Evolutionary conservation across 1,140 invertebrate species (phyloP).

Genomic region (Monochamus saltuarius): DNA sequence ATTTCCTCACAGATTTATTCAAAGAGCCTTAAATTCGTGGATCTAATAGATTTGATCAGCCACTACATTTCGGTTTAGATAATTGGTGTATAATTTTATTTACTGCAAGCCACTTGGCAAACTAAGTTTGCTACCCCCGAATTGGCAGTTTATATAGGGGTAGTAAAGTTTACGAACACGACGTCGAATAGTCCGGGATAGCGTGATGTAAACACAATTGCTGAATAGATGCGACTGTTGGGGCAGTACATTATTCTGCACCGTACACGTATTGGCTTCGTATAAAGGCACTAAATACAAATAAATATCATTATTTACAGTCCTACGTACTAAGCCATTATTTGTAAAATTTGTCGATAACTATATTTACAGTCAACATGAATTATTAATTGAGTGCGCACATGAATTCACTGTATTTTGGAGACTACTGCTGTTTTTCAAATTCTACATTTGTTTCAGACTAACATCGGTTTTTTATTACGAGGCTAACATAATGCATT

Average conservation of each 20-base stretch:
- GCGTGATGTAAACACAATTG: constrained; percentile 42
- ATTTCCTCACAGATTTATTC: no score
- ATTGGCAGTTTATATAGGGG: constrained; percentile 27
- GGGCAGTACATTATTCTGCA: constrained; percentile 37
- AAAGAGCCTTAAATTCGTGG: no score
- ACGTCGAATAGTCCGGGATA: constrained; percentile 29
- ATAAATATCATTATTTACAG: constrained; percentile 15
- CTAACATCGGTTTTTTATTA: no score
- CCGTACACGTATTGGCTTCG: constrained; percentile 37
- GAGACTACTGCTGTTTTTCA: no score
- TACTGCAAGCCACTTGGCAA: constrained; percentile 28
- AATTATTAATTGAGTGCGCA: background rate
- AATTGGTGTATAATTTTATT: constrained; percentile 37
- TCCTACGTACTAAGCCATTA: constrained; percentile 7
- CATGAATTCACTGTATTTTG: no score
- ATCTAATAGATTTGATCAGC: background rate
- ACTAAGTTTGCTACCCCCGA: constrained; percentile 30
- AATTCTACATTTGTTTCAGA: no score
- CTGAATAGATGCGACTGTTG: constrained; percentile 34
- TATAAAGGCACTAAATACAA: constrained; percentile 18
- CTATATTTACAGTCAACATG: constrained; percentile 3
- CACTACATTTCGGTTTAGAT: constrained; percentile 15
- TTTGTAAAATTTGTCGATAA: constrained; percentile 20
- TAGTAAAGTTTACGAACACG: constrained; percentile 35
- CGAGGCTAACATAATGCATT: constrained; percentile 29